phyloP scores from a whole-genome alignment of 2,113 vertebrate species.

The Gambusia affinis region DNA sequence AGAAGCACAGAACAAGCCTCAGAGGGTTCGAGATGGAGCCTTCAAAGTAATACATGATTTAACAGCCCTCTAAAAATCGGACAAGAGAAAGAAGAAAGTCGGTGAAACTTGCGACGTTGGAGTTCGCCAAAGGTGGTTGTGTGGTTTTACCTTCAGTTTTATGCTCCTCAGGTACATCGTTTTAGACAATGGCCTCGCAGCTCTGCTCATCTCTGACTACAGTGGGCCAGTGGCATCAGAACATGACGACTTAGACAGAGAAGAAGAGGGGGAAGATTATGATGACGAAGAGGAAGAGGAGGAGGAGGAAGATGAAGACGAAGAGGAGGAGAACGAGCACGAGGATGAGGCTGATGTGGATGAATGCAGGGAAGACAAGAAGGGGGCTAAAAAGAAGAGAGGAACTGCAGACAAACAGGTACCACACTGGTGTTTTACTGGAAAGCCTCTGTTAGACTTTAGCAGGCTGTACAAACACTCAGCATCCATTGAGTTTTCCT shows the following conservation, averaged over 20 bases:
- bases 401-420: constrained; percentile 93
- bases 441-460: not conserved
- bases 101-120: not conserved
- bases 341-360: constrained; percentile 86
- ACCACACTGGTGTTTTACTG: not conserved
- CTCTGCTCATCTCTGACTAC: constrained; percentile 93
- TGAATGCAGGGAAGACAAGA: constrained; percentile 60
- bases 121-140: not conserved
- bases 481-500: not conserved
- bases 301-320: constrained; percentile 83
- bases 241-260: constrained; percentile 41
- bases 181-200: constrained; percentile 88
- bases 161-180: constrained; percentile 83
- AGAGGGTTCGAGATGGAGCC: constrained; percentile 18
- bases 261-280: constrained; percentile 52
- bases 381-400: constrained; percentile 75
- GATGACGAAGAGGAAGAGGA: constrained; percentile 79
- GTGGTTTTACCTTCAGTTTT: constrained; percentile 19
- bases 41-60: constrained; percentile 34
- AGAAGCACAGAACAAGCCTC: constrained; percentile 34
- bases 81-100: not conserved
- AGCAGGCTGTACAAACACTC: too few relatives aligned
- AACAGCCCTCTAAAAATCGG: constrained; percentile 4
- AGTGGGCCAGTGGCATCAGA: constrained; percentile 55
- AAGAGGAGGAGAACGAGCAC: constrained; percentile 70